Evolutionary conservation across 2,888 invertebrate species (phyloP).

Genomic region (Drosophila kambysellisi): DNA sequence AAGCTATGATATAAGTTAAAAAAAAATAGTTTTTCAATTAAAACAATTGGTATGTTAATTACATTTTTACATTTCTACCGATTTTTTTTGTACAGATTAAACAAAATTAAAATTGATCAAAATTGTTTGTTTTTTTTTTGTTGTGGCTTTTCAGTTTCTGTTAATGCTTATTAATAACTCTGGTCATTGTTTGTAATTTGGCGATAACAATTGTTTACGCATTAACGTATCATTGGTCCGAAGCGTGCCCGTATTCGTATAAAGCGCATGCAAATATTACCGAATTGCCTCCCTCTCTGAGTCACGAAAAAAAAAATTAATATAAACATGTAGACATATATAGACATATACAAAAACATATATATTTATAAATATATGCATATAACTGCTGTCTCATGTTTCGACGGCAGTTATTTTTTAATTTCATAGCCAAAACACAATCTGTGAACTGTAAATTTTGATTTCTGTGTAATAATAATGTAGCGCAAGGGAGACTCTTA

Average conservation of each 20-base stretch:
- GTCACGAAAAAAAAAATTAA: conserved; percentile 25
- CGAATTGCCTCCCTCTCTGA: conserved; percentile 34
- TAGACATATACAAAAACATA: neutral
- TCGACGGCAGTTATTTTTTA: conserved; percentile 62
- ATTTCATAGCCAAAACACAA: conserved; percentile 75
- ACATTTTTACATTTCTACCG: too few relatives aligned
- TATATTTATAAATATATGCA: conserved; percentile 1
- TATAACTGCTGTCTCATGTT: conserved; percentile 59
- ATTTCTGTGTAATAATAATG: conserved; percentile 27
- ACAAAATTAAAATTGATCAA: neutral
- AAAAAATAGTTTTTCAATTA: neutral
- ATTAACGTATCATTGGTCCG: conserved; percentile 25
- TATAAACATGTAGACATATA: neutral
- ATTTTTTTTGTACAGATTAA: neutral
- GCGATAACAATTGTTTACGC: conserved; percentile 45
- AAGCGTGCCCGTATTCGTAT: conserved; percentile 31
- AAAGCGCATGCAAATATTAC: conserved; percentile 39
- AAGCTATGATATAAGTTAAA: neutral
- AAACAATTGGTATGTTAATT: neutral
- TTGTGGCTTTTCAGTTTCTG: neutral
- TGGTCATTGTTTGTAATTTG: conserved; percentile 43
- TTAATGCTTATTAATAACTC: conserved; percentile 34
- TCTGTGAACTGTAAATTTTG: conserved; percentile 23
- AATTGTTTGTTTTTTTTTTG: neutral
- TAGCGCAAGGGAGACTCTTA: conserved; percentile 62